These are phyloP conservation scores for Parasteatoda lunata DNA, from an alignment of 2,888 invertebrate genomes.

Conservation along the genomic window DNA sequence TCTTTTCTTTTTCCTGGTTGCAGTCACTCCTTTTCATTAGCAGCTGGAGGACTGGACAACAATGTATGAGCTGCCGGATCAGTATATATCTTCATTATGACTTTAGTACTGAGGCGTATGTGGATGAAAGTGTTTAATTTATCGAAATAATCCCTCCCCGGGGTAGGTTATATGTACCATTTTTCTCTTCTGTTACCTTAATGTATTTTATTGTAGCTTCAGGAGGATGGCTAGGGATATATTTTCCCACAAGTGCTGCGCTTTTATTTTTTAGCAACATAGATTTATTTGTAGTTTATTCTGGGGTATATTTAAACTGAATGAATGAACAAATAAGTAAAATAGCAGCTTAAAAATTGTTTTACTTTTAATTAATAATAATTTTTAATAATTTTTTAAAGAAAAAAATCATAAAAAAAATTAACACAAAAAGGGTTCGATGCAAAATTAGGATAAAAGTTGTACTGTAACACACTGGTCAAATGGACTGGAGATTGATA, in stretches of 20 bases:
- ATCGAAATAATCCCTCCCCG: not conserved
- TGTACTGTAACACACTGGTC: too few relatives aligned
- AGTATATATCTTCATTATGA: not conserved
- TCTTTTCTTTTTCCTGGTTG: conserved; percentile 14
- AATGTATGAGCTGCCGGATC: not conserved
- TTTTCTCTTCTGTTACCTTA: not conserved
- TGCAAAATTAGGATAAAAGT: too few relatives aligned
- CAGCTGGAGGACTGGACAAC: not conserved
- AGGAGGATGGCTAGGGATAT: too few relatives aligned
- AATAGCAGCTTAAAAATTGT: too few relatives aligned
- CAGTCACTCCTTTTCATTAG: conserved; percentile 30
- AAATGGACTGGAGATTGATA: too few relatives aligned
- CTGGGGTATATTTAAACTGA: too few relatives aligned
- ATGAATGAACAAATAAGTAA: too few relatives aligned
- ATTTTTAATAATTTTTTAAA: too few relatives aligned
- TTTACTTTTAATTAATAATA: too few relatives aligned
- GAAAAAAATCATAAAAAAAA: too few relatives aligned
- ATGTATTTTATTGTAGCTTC: not conserved
- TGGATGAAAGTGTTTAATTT: not conserved
- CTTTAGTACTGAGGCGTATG: not conserved
- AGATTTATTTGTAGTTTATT: not conserved
- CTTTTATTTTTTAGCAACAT: not conserved
- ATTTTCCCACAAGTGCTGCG: not conserved
- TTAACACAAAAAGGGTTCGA: too few relatives aligned
- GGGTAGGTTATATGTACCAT: too few relatives aligned